Evolutionary conservation across 2,113 vertebrate species (phyloP).

Genomic region (Physeter macrocephalus): DNA sequence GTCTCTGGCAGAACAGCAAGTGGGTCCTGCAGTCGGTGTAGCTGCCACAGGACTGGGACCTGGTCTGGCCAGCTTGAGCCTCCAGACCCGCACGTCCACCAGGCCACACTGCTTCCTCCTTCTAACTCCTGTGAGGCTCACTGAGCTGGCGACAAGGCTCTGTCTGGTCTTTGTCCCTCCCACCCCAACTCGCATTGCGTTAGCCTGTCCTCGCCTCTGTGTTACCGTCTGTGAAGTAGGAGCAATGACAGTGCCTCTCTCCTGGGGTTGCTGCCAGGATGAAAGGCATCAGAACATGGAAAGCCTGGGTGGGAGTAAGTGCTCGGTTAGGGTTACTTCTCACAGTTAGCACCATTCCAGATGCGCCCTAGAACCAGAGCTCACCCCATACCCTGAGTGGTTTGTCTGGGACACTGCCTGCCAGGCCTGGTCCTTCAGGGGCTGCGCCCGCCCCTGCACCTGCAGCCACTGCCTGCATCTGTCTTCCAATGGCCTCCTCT

Average conservation of each 20-base stretch:
- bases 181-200: accelerated
- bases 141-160: neutral
- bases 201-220: accelerated
- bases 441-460: accelerated
- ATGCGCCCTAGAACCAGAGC: neutral
- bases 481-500: neutral
- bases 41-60: neutral
- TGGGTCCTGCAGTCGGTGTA: accelerated
- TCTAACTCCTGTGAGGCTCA: neutral
- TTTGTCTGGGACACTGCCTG: neutral
- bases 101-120: neutral
- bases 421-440: neutral
- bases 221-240: neutral
- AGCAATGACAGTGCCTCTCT: too few species aligned
- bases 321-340: neutral
- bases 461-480: neutral
- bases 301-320: neutral
- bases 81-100: neutral
- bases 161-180: neutral
- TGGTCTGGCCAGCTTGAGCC: neutral
- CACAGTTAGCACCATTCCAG: neutral
- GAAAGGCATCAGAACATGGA: accelerated
- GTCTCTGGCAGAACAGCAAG: neutral
- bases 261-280: neutral
- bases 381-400: neutral